Evolutionary conservation across 2,797 vertebrate genomes (phyloP).

Genomic region (Myoxocephalus aenaeus): DNA sequence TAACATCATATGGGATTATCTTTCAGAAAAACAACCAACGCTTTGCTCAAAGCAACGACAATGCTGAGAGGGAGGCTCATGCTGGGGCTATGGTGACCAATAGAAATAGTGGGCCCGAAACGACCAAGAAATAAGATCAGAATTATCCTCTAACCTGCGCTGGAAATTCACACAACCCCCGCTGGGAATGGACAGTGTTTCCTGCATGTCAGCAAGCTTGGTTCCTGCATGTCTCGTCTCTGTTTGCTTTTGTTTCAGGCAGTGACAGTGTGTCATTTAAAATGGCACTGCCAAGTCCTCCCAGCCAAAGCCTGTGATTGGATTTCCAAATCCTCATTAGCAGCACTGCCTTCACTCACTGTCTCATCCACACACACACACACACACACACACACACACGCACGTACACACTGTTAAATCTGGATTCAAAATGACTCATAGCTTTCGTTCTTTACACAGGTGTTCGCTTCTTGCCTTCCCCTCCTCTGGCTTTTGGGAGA

Average conservation of each 20-base stretch:
- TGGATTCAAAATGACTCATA: conserved; percentile 66
- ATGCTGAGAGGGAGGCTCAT: not conserved
- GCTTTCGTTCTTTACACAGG: conserved; percentile 66
- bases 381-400: conserved; percentile 17
- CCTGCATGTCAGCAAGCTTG: conserved; percentile 20
- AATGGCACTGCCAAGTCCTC: conserved; percentile 59
- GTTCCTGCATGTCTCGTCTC: not conserved
- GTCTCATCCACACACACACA: conserved; percentile 49
- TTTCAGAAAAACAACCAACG: not conserved
- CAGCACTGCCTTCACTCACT: conserved; percentile 57
- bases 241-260: conserved; percentile 55
- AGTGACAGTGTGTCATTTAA: conserved; percentile 60
- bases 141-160: conserved; percentile 10
- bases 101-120: not conserved
- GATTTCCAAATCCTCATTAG: conserved; percentile 71
- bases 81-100: not conserved
- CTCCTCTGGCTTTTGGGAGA: conserved; percentile 58
- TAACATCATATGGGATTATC: not conserved
- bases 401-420: conserved; percentile 54
- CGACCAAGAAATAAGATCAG: not conserved
- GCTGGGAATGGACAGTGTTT: conserved; percentile 26
- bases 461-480: conserved; percentile 62
- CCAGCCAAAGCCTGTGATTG: conserved; percentile 47
- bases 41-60: not conserved
- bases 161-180: conserved; percentile 18